Base-by-base conservation (phyloP, 2,113 vertebrate species). In the Desmodus rotundus region DNA sequence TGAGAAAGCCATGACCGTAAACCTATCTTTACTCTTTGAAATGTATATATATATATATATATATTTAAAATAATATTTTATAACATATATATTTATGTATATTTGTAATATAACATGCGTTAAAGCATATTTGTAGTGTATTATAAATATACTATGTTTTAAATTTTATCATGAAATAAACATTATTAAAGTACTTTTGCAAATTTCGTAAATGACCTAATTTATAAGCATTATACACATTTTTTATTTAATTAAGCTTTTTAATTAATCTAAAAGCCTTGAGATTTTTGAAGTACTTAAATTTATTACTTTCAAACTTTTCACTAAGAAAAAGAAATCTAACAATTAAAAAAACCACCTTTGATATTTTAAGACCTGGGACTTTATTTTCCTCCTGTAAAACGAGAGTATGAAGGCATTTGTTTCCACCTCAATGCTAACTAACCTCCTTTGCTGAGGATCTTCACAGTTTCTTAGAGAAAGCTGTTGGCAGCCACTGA, bases 221-320 rank as follows among this genome's bases (percentile, higher is more conserved):
- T 19, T 95, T 73, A 50, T 86, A 91, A 87, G 3, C 9, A 28
- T 83, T 93, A 67, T 78, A 72, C 3, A 82, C 24, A 19, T 87
- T 87, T 91, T 92, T 31, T 63, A 43, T 93, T 91, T 87, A 90
- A 81, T 78, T 65, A 84, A 91, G 22, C 0, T 4, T 89, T 93
- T 76, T 82, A n/a, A n/a, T n/a, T n/a, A n/a, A n/a, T n/a, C n/a
- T n/a, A 65, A 86, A 91, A 94, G 31, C 17, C 19, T 33, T 91
- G 61, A 92, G 4, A 77, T 54, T 95, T 95, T 87, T 95, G 70
- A 95, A 77, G n/a, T 82, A 20, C 68, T 94, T 86, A 70, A 88
- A 85, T 63, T 89, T 43, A 86, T 78, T 31, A 61, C 41, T 43
- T 91, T 93, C 43, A 91, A 81, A 89, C 9, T 76, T 95, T 82